Base-by-base conservation (phyloP, 2,113 vertebrate species). In the Illadopsis cleaveri region DNA sequence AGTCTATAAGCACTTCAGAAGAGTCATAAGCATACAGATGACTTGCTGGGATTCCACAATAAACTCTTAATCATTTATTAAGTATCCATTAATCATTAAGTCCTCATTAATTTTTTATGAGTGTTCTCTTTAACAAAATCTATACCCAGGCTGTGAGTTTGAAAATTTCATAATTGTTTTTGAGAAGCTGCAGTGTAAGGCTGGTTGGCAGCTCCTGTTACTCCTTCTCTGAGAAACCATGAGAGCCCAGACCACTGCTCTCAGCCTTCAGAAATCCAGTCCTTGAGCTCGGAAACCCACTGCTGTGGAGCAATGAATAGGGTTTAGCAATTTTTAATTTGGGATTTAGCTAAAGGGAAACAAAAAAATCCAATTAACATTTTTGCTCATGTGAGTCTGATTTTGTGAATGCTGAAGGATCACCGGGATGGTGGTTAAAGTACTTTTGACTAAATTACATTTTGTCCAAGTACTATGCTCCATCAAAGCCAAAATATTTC, bases 51-150 rank as follows among this genome's bases (percentile, higher is more conserved):
- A 68, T 37, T 86, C 30, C 83, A 93, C 80, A 92, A 94, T 75
- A 71, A 93, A 96, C 64, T 72, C 79, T 96, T 86, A 96, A 97
- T 92, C 27, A 95, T 95, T 95, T 86, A 97, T 89, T 94, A 77
- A 87, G 80, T 84, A 78, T 58, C 83, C 94, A 96, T 96, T 95
- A 97, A 96, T 96, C 90, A 96, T 95, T 95, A 92, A 93, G 68
- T 53, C 35, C 48, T 90, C 65, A 81, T 88, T 78, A 88, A 24
- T 70, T 90, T 94, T 88, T 85, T 28, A 96, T 78, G 89, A 89
- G 76, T 33, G 44, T 84, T 57, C 72, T 88, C 68, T 88, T 81
- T 78, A 93, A 81, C 83, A 96, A 89, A 89, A 96, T 84, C 60
- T 93, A 86, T 69, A 78, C 31, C 45, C 72, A 68, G 44, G 37